A percentile compares a stretch with the other conserved stretches of the same genome.
These are phyloP conservation scores for Ophthalmolycus amberensis DNA, from an alignment of 2,113 vertebrate genomes.

Conservation along the genomic window DNA sequence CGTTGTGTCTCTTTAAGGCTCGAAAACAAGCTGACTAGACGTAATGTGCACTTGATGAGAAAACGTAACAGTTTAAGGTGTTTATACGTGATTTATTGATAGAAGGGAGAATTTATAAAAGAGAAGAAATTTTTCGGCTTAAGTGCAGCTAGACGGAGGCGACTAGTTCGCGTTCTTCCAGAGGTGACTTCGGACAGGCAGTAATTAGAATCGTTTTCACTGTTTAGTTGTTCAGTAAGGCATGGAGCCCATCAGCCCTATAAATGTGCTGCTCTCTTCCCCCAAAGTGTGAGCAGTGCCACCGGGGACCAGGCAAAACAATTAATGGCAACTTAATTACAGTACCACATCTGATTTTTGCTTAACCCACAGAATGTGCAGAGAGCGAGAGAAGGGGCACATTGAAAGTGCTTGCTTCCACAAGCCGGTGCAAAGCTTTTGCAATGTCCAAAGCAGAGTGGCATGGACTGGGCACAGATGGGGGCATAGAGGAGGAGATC, in stretches of 20 bases:
- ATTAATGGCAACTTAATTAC: conserved; percentile 79
- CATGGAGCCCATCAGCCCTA: conserved; percentile 67
- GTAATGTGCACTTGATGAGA: neutral
- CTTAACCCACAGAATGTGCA: conserved; percentile 58
- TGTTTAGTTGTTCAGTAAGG: conserved; percentile 75
- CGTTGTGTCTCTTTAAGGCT: neutral
- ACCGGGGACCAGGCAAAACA: conserved; percentile 70
- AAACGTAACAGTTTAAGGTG: conserved; percentile 1
- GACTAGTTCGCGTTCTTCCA: conserved; percentile 57
- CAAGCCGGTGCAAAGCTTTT: conserved; percentile 24
- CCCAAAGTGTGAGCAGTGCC: conserved; percentile 59
- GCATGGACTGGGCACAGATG: conserved; percentile 73
- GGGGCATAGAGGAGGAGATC: conserved; percentile 66
- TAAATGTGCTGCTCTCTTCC: conserved; percentile 67
- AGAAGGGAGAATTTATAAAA: neutral
- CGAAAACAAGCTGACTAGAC: neutral
- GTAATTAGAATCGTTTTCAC: conserved; percentile 78
- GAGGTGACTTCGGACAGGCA: conserved; percentile 70
- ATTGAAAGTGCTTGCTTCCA: conserved; percentile 24
- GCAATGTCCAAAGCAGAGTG: conserved; percentile 42
- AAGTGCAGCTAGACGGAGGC: conserved; percentile 7
- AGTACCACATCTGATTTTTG: conserved; percentile 62
- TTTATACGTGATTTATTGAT: neutral
- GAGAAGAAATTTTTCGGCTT: conserved; percentile 13
- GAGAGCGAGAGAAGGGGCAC: conserved; percentile 38